phyloP scores from a whole-genome alignment of 2,888 invertebrate species.

The Clivina fossor region DNA sequence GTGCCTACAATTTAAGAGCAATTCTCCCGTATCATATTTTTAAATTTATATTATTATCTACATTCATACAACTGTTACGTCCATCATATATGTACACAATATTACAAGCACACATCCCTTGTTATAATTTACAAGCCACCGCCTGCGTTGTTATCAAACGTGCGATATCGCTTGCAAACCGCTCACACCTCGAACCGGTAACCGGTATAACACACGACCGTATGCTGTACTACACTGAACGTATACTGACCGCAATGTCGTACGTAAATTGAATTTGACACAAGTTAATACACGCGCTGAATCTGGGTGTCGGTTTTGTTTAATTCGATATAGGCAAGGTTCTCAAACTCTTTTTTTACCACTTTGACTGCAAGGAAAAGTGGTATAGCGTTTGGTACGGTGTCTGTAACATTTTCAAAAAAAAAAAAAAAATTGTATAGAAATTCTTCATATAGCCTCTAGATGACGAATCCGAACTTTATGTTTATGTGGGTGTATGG shows the following conservation, averaged over 20 bases:
- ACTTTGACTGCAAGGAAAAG: too few species aligned
- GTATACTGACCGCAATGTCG: constrained; percentile 21
- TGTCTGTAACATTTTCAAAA: too few species aligned
- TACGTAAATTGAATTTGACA: constrained; percentile 32
- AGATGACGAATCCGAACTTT: too few species aligned
- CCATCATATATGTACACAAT: not conserved
- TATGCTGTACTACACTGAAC: not conserved
- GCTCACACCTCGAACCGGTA: not conserved
- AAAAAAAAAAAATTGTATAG: too few species aligned
- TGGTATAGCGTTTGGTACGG: too few species aligned
- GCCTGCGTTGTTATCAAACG: not conserved
- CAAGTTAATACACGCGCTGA: constrained; percentile 32
- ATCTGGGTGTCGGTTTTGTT: constrained; percentile 9
- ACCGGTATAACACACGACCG: not conserved
- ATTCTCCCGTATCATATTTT: too few species aligned
- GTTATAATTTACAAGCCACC: constrained; percentile 1
- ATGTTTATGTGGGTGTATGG: too few species aligned
- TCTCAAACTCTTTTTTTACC: too few species aligned
- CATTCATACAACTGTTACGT: too few species aligned
- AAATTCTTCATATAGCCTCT: too few species aligned
- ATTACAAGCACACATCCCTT: constrained; percentile 8
- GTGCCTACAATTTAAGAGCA: too few species aligned
- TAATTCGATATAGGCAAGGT: too few species aligned
- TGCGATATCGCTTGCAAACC: not conserved
- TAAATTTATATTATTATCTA: not conserved